Evolutionary conservation across 2,888 invertebrate species (phyloP).

Genomic region (Acleris cristana): DNA sequence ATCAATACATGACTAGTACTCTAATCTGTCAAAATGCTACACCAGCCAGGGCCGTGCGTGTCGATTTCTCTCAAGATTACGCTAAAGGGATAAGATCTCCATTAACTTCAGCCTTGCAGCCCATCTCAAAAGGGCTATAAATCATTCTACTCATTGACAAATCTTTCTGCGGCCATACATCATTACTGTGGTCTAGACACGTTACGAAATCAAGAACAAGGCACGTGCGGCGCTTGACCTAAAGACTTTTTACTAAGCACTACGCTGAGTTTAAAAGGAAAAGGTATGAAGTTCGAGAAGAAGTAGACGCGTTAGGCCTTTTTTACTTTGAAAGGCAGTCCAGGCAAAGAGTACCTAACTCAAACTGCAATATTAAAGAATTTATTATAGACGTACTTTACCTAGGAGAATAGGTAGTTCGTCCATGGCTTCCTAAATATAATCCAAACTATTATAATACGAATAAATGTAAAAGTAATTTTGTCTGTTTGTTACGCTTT

Average conservation of each 20-base stretch:
- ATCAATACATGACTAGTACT: slow-evolving; percentile 51
- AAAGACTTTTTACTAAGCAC: slow-evolving; percentile 17
- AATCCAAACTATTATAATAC: too few species aligned
- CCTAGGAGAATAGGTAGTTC: too few species aligned
- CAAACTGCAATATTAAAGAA: too few species aligned
- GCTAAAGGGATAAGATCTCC: slow-evolving; percentile 33
- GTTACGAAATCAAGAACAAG: slow-evolving; percentile 24
- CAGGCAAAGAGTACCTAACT: too few species aligned
- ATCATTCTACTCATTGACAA: slow-evolving; percentile 33
- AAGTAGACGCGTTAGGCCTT: too few species aligned
- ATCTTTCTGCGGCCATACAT: slow-evolving; percentile 28
- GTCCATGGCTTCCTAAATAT: too few species aligned
- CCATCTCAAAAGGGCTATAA: slow-evolving; percentile 21
- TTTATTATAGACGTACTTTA: too few species aligned
- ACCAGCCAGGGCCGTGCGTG: slow-evolving; percentile 51
- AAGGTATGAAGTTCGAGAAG: neutral
- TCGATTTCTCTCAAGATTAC: slow-evolving; percentile 25
- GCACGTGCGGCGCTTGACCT: slow-evolving; percentile 8
- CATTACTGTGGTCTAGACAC: slow-evolving; percentile 29
- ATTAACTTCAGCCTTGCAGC: slow-evolving; percentile 28
- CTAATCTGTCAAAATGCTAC: slow-evolving; percentile 59
- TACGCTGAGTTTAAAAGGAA: neutral
- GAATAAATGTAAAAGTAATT: too few species aligned
- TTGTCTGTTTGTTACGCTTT: too few species aligned
- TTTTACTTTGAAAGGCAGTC: too few species aligned